These are phyloP conservation scores for Merluccius polli DNA, from an alignment of 2,797 vertebrate genomes.

Conservation along the genomic window DNA sequence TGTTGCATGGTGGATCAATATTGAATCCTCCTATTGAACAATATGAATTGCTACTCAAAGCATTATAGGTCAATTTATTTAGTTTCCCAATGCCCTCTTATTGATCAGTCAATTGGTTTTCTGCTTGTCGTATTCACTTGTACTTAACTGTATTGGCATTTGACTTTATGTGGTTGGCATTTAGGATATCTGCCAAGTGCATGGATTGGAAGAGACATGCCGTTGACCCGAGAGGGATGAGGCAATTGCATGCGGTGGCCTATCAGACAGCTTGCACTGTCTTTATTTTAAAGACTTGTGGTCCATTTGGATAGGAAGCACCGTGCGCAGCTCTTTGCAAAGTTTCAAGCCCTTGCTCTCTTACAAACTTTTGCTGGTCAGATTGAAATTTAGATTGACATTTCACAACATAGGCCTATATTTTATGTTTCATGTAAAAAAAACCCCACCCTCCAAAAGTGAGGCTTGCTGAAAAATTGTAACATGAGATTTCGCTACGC, in stretches of 20 bases:
- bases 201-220: neutral
- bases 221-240: neutral
- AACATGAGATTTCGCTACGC: neutral
- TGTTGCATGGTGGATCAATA: slow-evolving; percentile 19
- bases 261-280: neutral
- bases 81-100: slow-evolving; percentile 4
- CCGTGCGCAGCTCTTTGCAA: neutral
- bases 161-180: neutral
- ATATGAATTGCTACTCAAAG: slow-evolving; percentile 17
- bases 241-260: neutral
- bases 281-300: neutral
- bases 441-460: neutral
- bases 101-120: neutral
- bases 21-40: slow-evolving; percentile 10
- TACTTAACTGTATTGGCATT: neutral
- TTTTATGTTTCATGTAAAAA: neutral
- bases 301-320: neutral
- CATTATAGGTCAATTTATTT: slow-evolving; percentile 10
- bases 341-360: neutral
- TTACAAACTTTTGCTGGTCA: neutral
- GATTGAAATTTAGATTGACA: neutral
- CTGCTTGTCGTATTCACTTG: neutral
- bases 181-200: neutral
- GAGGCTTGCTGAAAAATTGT: neutral
- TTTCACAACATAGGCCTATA: neutral